Conservation (phyloP, 2,113 vertebrate species). For the Hemiprocne comata region DNA sequence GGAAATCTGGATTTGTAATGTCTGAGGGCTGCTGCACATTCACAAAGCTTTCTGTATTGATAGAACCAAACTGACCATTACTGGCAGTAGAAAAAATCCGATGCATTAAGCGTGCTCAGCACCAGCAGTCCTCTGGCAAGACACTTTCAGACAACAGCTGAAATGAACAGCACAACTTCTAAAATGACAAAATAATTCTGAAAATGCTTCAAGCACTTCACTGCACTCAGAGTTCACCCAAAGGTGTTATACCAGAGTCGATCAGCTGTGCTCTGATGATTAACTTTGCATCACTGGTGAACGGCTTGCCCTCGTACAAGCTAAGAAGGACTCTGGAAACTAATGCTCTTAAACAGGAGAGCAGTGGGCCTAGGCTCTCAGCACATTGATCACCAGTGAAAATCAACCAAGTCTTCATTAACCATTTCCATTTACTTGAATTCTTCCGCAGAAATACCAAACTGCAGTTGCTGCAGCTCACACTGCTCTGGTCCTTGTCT, state of each 20-base stretch:
- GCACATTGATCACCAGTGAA: background rate
- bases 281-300: background rate
- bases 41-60: background rate
- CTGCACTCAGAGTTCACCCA: background rate
- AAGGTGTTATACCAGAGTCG: background rate
- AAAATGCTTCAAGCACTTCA: background rate
- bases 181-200: background rate
- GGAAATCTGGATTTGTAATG: slow-evolving; percentile 7
- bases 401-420: background rate
- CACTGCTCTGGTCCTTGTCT: background rate
- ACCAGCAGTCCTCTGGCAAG: background rate
- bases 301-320: background rate
- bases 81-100: background rate
- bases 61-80: background rate
- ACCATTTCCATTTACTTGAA: background rate
- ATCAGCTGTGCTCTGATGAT: background rate
- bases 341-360: background rate
- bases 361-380: background rate
- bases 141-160: background rate
- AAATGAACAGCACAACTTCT: background rate
- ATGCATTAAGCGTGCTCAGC: background rate
- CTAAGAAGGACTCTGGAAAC: background rate
- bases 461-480: background rate
- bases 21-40: slow-evolving; percentile 1
- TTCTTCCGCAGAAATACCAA: background rate